These are phyloP conservation scores for Camelus dromedarius DNA, from an alignment of 2,113 vertebrate genomes.

Conservation along the genomic window DNA sequence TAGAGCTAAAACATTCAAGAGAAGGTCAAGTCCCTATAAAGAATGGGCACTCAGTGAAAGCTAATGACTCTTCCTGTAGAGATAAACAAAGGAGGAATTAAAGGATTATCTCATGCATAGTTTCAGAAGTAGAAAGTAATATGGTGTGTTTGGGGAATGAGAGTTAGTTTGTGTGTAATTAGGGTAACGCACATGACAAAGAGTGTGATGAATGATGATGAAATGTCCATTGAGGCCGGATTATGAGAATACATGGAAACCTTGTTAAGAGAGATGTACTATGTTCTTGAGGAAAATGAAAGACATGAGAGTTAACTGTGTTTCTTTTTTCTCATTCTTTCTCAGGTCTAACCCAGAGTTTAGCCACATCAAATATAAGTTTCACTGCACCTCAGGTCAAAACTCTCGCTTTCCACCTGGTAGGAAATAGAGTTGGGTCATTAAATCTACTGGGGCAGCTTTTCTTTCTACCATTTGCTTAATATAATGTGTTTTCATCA, in stretches of 20 bases:
- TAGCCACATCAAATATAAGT: neutral
- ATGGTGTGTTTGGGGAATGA: neutral
- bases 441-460: neutral
- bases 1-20: neutral
- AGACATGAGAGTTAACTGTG: neutral
- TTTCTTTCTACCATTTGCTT: neutral
- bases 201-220: neutral
- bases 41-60: neutral
- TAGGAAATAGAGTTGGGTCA: neutral
- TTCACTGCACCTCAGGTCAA: accelerated
- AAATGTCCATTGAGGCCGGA: accelerated
- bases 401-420: neutral
- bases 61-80: neutral
- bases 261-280: neutral
- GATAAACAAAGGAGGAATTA: neutral
- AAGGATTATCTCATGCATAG: neutral
- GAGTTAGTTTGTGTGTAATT: neutral
- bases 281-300: neutral
- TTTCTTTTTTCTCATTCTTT: neutral
- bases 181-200: neutral
- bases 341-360: neutral
- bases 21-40: neutral
- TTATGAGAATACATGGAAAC: accelerated
- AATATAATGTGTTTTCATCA: neutral
- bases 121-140: neutral